A percentile compares a stretch with the other conserved stretches of the same genome.
Evolutionary conservation across 1,140 invertebrate species (phyloP).

Genomic region (Drosophila sp.): DNA sequence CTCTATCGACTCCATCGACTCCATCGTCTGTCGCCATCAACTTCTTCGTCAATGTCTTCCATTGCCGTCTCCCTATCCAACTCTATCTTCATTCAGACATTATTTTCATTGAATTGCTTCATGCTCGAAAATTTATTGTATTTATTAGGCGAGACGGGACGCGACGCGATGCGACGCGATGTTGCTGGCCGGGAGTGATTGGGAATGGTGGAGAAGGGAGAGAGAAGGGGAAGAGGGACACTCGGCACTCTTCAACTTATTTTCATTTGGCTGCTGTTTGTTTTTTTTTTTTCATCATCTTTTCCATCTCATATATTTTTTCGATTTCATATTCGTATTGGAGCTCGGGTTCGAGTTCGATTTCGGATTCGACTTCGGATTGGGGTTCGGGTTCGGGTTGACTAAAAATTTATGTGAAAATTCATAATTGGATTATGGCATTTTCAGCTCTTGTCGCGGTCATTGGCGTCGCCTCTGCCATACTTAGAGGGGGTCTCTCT

Average conservation of each 20-base stretch:
- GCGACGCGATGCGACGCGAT: not conserved
- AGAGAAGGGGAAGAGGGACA: not conserved
- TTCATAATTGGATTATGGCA: slow-evolving; percentile 82
- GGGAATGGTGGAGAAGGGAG: not conserved
- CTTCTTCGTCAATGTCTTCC: slow-evolving; percentile 27
- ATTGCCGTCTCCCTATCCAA: slow-evolving; percentile 3
- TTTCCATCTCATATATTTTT: slow-evolving; percentile 4
- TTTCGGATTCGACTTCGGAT: slow-evolving; percentile 16
- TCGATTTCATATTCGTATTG: slow-evolving; percentile 12
- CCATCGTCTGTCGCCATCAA: slow-evolving; percentile 17
- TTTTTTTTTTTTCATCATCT: not conserved
- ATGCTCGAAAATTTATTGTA: slow-evolving; percentile 77
- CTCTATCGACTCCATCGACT: slow-evolving; percentile 9
- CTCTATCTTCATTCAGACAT: slow-evolving; percentile 54
- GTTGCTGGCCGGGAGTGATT: not conserved
- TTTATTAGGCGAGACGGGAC: slow-evolving; percentile 54
- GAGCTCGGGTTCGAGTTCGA: slow-evolving; percentile 13
- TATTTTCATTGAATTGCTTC: slow-evolving; percentile 71
- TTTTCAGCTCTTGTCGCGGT: slow-evolving; percentile 69
- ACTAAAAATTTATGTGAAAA: slow-evolving; percentile 79
- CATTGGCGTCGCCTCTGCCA: slow-evolving; percentile 51
- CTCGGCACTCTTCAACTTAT: slow-evolving; percentile 38
- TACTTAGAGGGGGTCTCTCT: slow-evolving; percentile 58
- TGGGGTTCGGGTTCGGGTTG: slow-evolving; percentile 42
- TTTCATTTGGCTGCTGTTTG: slow-evolving; percentile 41